phyloP scores from a whole-genome alignment of 2,797 vertebrate genomes.

The Cebuella pygmaea region DNA sequence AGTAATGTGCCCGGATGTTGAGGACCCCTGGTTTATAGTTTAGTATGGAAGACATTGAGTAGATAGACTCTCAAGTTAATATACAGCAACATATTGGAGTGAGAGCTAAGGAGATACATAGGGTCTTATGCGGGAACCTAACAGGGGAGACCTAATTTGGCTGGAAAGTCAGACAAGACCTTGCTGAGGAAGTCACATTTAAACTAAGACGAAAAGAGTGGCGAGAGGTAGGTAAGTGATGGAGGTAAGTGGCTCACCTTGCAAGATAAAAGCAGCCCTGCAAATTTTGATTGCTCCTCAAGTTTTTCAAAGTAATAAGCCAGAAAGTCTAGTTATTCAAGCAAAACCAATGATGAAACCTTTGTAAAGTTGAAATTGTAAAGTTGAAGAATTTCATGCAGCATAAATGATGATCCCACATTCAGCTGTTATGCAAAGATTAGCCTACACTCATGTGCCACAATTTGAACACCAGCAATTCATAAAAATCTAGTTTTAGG shows the following conservation, averaged over 20 bases:
- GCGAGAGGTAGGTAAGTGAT: neutral
- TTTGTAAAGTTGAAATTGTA: neutral
- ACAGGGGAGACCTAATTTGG: neutral
- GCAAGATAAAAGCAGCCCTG: neutral
- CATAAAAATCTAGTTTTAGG: neutral
- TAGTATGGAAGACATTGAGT: neutral
- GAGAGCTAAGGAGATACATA: neutral
- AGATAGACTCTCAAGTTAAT: neutral
- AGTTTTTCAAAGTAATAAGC: constrained; percentile 9
- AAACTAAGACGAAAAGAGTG: neutral
- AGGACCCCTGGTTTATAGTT: neutral
- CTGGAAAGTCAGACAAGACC: neutral
- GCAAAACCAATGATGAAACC: neutral
- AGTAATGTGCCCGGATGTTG: neutral
- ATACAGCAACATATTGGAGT: accelerated
- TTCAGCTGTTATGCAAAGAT: neutral
- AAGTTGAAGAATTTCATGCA: neutral
- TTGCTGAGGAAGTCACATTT: neutral
- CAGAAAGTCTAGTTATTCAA: constrained; percentile 42
- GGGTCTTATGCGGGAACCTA: neutral
- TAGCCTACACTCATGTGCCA: neutral
- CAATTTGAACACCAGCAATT: neutral
- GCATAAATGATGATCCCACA: neutral
- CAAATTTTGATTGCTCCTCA: neutral
- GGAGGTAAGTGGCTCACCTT: neutral